A percentile compares a stretch with the other conserved stretches of the same genome.
Conservation (phyloP, 1,140 invertebrate genomes). For the Lethrus apterus region DNA sequence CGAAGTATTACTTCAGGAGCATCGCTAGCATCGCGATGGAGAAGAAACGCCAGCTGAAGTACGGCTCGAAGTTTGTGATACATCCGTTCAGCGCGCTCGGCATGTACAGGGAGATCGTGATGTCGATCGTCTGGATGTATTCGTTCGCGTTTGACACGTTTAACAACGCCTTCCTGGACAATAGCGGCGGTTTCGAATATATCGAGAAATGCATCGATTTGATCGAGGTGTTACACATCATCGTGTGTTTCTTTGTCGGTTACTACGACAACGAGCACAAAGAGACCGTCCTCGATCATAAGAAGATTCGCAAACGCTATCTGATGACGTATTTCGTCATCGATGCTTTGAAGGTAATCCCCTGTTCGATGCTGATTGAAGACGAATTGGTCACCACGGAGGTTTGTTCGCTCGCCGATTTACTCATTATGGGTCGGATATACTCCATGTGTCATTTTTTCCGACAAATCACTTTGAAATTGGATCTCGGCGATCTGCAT, state of each 20-base stretch:
- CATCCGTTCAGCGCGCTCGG: slow-evolving; percentile 2
- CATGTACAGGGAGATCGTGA: slow-evolving; percentile 1
- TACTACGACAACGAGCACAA: neutral
- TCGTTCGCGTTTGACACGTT: neutral
- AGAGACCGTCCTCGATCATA: neutral
- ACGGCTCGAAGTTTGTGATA: neutral
- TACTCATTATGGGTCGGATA: neutral
- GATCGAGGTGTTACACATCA: neutral
- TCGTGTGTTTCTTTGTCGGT: slow-evolving; percentile 1
- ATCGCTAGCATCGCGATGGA: slow-evolving; percentile 1
- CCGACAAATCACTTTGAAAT: neutral
- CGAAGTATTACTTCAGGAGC: neutral
- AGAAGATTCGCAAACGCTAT: neutral
- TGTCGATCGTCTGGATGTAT: slow-evolving; percentile 1
- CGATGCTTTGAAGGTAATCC: no score
- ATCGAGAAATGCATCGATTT: neutral
- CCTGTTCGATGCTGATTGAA: neutral
- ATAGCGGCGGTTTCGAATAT: neutral
- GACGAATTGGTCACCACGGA: neutral
- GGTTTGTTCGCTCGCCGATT: neutral
- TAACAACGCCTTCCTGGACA: neutral
- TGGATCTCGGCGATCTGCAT: slow-evolving; percentile 3
- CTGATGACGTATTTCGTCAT: neutral
- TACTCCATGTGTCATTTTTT: neutral
- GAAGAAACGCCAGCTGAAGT: neutral